Conservation (phyloP, 2,888 invertebrate species). For the Caenorhabditis sp. region DNA sequence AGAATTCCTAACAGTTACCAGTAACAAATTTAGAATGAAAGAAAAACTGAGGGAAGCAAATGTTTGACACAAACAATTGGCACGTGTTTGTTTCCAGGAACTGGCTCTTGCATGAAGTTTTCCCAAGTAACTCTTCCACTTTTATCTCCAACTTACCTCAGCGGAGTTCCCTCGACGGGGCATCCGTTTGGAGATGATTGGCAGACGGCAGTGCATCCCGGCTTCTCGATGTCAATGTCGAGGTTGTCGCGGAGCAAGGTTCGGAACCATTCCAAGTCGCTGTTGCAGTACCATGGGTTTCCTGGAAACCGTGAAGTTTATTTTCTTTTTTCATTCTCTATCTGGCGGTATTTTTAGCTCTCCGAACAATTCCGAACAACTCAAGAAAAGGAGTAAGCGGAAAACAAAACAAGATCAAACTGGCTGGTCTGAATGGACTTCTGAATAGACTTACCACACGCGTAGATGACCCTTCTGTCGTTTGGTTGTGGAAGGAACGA, state of each 20-base stretch:
- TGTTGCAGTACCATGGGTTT: slow-evolving; percentile 83
- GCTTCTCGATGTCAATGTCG: slow-evolving; percentile 80
- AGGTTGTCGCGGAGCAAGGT: slow-evolving; percentile 80
- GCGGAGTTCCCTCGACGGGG: slow-evolving; percentile 80
- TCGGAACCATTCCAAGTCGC: slow-evolving; percentile 81
- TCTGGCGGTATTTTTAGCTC: neutral
- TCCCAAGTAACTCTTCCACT: neutral
- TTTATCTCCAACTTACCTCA: slow-evolving; percentile 58
- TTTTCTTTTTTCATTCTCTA: neutral
- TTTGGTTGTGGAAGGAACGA: slow-evolving; percentile 79
- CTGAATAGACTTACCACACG: slow-evolving; percentile 75
- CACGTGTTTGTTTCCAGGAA: slow-evolving; percentile 36
- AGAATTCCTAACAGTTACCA: neutral
- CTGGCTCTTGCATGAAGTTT: slow-evolving; percentile 35
- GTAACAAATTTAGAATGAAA: slow-evolving; percentile 9
- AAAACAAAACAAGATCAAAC: slow-evolving; percentile 1
- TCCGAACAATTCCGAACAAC: neutral
- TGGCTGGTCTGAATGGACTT: slow-evolving; percentile 25
- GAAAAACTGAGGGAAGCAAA: slow-evolving; percentile 12
- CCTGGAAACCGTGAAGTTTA: slow-evolving; percentile 67
- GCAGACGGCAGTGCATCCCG: slow-evolving; percentile 80
- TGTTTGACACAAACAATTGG: slow-evolving; percentile 16
- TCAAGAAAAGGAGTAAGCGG: neutral
- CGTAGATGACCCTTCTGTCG: slow-evolving; percentile 82
- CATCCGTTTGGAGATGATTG: slow-evolving; percentile 77